A percentile compares a stretch with the other conserved stretches of the same genome.
These are phyloP conservation scores for Perca fluviatilis DNA, from an alignment of 2,113 vertebrate genomes.

Conservation along the genomic window DNA sequence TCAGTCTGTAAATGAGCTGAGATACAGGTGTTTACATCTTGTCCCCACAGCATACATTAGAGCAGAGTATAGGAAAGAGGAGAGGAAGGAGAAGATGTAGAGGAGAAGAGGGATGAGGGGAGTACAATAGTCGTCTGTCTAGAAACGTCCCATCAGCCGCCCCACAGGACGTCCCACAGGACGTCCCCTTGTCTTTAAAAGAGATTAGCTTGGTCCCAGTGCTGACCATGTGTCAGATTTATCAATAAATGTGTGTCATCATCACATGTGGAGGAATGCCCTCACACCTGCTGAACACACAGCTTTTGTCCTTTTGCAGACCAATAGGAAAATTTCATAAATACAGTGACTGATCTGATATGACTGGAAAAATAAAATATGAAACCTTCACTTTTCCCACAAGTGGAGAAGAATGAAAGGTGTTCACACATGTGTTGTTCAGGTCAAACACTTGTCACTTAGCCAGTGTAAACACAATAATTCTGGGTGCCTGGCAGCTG, in stretches of 20 bases:
- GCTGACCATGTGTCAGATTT: constrained; percentile 22
- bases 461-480: constrained; percentile 69
- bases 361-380: constrained; percentile 59
- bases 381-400: constrained; percentile 52
- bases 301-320: constrained; percentile 46
- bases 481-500: constrained; percentile 62
- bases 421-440: constrained; percentile 54
- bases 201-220: constrained; percentile 8
- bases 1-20: constrained; percentile 60
- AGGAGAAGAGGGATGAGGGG: not conserved
- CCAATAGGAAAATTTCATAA: constrained; percentile 22
- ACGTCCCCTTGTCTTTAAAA: constrained; percentile 22
- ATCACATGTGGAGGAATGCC: constrained; percentile 2
- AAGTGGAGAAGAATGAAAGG: constrained; percentile 53
- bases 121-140: constrained; percentile 31
- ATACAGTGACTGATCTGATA: constrained; percentile 54
- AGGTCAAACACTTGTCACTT: constrained; percentile 43
- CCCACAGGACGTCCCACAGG: constrained; percentile 33
- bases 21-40: constrained; percentile 63
- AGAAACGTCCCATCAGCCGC: constrained; percentile 25
- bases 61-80: constrained; percentile 20
- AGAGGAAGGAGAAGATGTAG: not conserved
- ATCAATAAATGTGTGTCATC: constrained; percentile 35
- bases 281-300: constrained; percentile 21
- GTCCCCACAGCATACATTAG: constrained; percentile 9